Evolutionary conservation across 2,888 invertebrate genomes (phyloP), one percentile per base, ranked within the genome.

Genomic region (Stenoptilia bipunctidactyla): DNA sequence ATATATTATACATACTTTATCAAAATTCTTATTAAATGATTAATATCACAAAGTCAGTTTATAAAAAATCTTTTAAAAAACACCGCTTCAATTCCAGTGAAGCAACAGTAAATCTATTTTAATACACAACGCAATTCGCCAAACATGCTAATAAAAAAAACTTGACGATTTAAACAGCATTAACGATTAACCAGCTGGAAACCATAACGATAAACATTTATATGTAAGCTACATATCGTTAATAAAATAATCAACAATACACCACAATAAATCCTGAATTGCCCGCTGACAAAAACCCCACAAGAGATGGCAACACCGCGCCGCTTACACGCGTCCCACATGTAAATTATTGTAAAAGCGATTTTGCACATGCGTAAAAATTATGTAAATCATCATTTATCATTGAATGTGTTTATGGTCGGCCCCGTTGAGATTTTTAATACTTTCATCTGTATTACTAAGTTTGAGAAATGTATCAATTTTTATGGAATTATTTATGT

Each of bases 171-270:
- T 54, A 50, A 52, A 48, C 51, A 50, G 27, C 27, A 33, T 39
- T 37, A 40, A 34, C 30, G 30, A 30, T 12, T 9, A 30, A 30
- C 30, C 30, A 30, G 30, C 30, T 30, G 30, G 30, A 30, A 30
- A 30, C 50, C 45, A 49, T 52, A 56, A 48, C 51, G 44, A 63
- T 58, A 60, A 64, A 62, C 50, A 49, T 58, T 58, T 58, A 57
- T 59, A 56, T 56, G 52, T 57, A 56, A 53, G 56, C 56, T 58
- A 60, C 47, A 57, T 60, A 58, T 58, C 58, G 58, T 65, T 67
- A 67, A 71, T 74, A 73, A 76, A 73, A 76, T 72, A 70, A 73
- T 75, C 70, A 70, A 70, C 72, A 68, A 68, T 65, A 58, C 55
- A 49, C 53, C 55, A 65, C 56, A 67, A 80, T 80, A 80, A 77